Evolutionary conservation across 2,888 invertebrate genomes (phyloP), one percentile per base, ranked within the genome.

Genomic region (Vannuccia rotundouncinata): DNA sequence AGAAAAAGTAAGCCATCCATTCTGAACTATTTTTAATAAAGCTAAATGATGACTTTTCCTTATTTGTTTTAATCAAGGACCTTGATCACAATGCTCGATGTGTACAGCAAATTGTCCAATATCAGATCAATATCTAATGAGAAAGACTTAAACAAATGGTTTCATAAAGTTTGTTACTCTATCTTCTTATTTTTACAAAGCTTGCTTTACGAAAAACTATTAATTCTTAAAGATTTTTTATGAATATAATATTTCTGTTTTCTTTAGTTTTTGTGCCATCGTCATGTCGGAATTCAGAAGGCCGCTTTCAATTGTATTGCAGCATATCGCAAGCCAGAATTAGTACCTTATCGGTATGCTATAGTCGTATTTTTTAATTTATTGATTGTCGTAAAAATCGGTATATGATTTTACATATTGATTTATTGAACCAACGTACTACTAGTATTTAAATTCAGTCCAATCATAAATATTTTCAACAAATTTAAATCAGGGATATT

Each of bases 91-190:
- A 66, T 66, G 66, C 10, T 66, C 22, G 66, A 66, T 5, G 66
- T 66, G 2, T 66, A 66, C 22, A 66, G 66, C 22, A 66, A 66
- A 22, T 66, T 66, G 2, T 66, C 66, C 66, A 66, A 66, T 66
- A 66, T 66, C 25, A 17, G 66, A n/a, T 66, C 66, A 2, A 66
- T 66, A n/a, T 66, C 66, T 66, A 17, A 66, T 22, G 66, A 66
- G 66, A 66, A 66, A 22, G 66, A 66, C 2, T 27, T 66, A 5
- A 66, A 66, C 25, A 66, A 66, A 22, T 66, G 66, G 66, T 66
- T 66, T 22, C 66, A 66, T 27, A 66, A 66, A 27, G 66, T 66
- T 22, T n/a, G n/a, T n/a, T n/a, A n/a, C n/a, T n/a, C n/a, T n/a
- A n/a, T n/a, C n/a, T n/a, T n/a, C n/a, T n/a, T n/a, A n/a, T n/a